Conservation (phyloP, 2,113 vertebrate genomes). For the Alouatta palliata region DNA sequence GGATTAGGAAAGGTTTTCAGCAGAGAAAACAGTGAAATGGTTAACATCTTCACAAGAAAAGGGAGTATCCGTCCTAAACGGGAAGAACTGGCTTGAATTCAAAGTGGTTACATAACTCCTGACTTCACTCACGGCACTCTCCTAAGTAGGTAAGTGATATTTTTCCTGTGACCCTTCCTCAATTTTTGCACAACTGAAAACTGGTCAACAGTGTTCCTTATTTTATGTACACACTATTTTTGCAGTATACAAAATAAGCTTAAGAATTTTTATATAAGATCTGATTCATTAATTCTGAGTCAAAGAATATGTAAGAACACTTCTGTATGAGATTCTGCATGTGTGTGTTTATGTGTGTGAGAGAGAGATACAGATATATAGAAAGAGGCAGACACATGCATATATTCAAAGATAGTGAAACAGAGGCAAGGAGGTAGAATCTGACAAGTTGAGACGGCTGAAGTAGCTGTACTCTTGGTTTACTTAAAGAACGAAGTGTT, state of each 20-base stretch:
- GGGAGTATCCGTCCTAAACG: conserved; percentile 21
- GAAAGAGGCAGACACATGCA: not conserved
- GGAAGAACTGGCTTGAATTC: conserved; percentile 54
- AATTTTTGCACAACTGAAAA: not conserved
- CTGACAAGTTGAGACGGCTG: not conserved
- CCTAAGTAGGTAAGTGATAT: conserved; percentile 8
- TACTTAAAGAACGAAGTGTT: not conserved
- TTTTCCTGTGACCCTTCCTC: not conserved
- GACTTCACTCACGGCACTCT: not conserved
- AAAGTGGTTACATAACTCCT: conserved; percentile 35
- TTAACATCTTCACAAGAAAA: conserved; percentile 42
- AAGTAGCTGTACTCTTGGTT: not conserved
- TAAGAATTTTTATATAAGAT: not conserved
- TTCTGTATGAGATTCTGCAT: not conserved
- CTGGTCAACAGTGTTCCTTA: not conserved
- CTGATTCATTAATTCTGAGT: conserved; percentile 9
- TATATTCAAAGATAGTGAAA: not conserved
- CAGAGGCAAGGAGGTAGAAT: not conserved
- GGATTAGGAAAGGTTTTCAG: not conserved
- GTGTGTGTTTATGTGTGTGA: not conserved
- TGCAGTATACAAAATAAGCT: not conserved
- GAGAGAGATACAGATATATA: not conserved
- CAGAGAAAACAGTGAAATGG: not conserved
- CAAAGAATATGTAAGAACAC: not conserved
- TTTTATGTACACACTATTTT: not conserved